Evolutionary conservation across 2,888 invertebrate genomes (phyloP), one percentile per base, ranked within the genome.

Genomic region (Agrilus mali): DNA sequence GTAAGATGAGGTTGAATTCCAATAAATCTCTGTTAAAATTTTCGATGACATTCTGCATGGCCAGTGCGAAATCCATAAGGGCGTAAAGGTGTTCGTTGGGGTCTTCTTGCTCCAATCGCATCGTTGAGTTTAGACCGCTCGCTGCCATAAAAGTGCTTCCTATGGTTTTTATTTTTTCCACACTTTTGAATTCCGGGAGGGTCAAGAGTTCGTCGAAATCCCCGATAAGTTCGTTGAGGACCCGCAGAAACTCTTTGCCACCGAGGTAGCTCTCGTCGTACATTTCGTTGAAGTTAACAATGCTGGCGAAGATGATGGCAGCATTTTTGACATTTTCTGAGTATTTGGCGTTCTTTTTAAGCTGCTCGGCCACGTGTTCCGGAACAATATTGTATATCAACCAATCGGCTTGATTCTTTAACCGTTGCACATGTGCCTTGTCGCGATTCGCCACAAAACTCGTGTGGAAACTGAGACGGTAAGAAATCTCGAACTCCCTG

Each of bases 91-190:
- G 89, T 27, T 84, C 80, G 59, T 86, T 69, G 2, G 82, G 76
- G 51, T 81, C 76, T 16, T 77, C 71, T 50, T 82, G 82, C 36
- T 77, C 70, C 16, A 76, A 75, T 4, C 90, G 74, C 54, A 82
- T 72, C 46, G 76, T 75, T 0, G 90, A 88, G 67, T 96, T 92
- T 44, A 97, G 70, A 0, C 96, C 96, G 46, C 93, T 89, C 0
- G 96, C 96, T 1, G 94, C 96, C 96, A 97, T 97, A 59, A 94
- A 95, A 0, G 94, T 93, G 51, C 90, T 88, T 5, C 92, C 93
- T 48, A 96, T 96, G 0, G 96, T 95, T 67, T 97, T 97, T 50
- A 97, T 97, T 68, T 97, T 97, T 64, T 96, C 95, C 6, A 97
- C 89, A 54, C 86, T 82, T 35, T 80, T 77, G 57, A 86, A 94